A percentile compares a stretch with the other conserved stretches of the same genome.
Evolutionary conservation across 2,797 vertebrate species (phyloP).

Genomic region (Limnodromus scolopaceus): DNA sequence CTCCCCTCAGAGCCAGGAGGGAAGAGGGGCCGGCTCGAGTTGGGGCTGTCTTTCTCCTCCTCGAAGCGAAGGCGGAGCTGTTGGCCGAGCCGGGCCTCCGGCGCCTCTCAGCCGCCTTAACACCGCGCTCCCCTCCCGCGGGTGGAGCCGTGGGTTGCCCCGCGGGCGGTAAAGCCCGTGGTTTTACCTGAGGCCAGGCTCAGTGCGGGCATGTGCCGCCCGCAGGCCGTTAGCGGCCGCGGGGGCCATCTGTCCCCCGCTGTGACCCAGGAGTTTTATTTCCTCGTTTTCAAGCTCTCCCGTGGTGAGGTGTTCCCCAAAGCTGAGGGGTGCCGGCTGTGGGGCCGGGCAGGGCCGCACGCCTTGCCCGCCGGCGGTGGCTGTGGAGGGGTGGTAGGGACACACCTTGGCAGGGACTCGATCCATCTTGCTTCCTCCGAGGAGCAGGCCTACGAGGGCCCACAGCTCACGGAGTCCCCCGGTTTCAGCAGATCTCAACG

Average conservation of each 20-base stretch:
- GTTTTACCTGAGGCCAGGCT: not conserved
- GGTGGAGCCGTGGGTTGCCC: not conserved
- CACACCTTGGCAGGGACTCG: rapidly evolving
- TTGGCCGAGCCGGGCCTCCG: rapidly evolving
- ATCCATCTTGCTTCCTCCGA: rapidly evolving
- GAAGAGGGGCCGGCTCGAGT: rapidly evolving
- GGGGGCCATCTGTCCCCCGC: rapidly evolving
- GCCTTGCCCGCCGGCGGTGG: not conserved
- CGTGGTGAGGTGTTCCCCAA: not conserved
- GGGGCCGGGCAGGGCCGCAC: not conserved
- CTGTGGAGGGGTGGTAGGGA: too few species aligned
- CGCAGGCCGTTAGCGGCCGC: not conserved
- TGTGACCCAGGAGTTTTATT: not conserved
- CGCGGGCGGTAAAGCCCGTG: rapidly evolving
- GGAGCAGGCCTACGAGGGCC: not conserved
- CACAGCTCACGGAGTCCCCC: rapidly evolving
- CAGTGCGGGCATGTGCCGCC: rapidly evolving
- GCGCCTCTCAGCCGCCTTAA: not conserved
- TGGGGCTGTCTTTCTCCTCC: rapidly evolving
- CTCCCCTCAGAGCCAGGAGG: rapidly evolving
- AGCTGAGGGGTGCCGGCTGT: rapidly evolving
- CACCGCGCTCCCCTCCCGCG: too few species aligned
- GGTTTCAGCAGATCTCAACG: rapidly evolving
- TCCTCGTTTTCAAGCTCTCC: not conserved
- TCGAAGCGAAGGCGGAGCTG: not conserved